Evolutionary conservation across 2,797 vertebrate genomes (phyloP).

Genomic region (Iguana delicatissima): DNA sequence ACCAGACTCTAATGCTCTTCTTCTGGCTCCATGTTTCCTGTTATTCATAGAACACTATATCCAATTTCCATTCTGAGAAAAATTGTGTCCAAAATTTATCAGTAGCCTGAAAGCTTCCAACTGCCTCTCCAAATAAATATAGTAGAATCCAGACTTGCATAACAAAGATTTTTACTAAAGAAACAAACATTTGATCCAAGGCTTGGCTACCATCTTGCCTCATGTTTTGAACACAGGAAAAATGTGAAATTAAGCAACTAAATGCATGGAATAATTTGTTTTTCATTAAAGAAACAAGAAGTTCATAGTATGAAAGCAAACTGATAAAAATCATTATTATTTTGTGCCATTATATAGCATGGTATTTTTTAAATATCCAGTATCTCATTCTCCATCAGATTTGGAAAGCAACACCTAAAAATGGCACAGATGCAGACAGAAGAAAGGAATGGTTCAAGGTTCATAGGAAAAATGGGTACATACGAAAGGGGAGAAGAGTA

Average conservation of each 20-base stretch:
- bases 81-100: conserved; percentile 19
- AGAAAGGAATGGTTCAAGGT: neutral
- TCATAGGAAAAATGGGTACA: neutral
- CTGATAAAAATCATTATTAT: neutral
- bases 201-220: neutral
- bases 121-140: conserved; percentile 27
- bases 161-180: neutral
- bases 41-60: conserved; percentile 28
- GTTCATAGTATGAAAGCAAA: neutral
- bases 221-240: neutral
- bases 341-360: neutral
- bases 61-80: conserved; percentile 31
- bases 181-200: conserved; percentile 7
- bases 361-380: neutral
- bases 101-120: conserved; percentile 19
- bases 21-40: neutral
- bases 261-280: neutral
- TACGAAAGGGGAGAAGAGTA: too few relatives aligned
- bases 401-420: neutral
- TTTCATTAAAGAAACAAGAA: conserved; percentile 17
- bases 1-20: conserved; percentile 20
- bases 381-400: too few relatives aligned
- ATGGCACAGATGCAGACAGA: neutral
- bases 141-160: conserved; percentile 24
- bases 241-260: conserved; percentile 17